Evolutionary conservation across 2,113 vertebrate genomes (phyloP), one percentile per base, ranked within the genome.

Genomic region (Grus americana): DNA sequence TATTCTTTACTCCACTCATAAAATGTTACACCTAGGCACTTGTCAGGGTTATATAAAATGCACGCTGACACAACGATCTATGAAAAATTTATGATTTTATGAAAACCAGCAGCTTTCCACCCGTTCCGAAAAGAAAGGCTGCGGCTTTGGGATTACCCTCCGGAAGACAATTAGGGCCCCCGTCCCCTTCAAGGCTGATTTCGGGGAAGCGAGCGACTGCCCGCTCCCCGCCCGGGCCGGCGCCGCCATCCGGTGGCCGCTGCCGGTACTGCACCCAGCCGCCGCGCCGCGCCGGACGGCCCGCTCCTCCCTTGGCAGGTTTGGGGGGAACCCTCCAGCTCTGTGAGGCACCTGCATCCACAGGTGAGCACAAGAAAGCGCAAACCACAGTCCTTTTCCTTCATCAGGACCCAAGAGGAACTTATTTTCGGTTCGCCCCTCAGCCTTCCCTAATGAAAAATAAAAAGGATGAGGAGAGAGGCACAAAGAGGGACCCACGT

Each of bases 151-250:
- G 32, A 2, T 42, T 2, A 3, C 29, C 4, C 13, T 6, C 38
- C 0, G 4, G 32, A 7, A 15, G 52, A 2, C 14, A 36, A 3
- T 4, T 1, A 4, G n/a, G 50, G 32, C 19, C 13, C 19, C 40
- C 5, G 40, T 42, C 11, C 40, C 40, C 40, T 42, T 42, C 40
- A 5, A 4, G 27, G 8, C 22, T 4, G 6, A 5, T 46, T 17
- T 17, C 2, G 27, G 12, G 26, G 15, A 5, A 8, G 36, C 4
- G 3, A 26, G 17, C 7, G 40, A 42, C 40, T 6, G 54, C 27
- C 13, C 6, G 6, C 57, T 46, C 4, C 7, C 49, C 1, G 20
- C 19, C 3, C 7, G 5, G 27, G 4, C 9, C 20, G 30, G 19
- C 0, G 59, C 73, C 89, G 95, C 91, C 95, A 29, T 10, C 91